These are phyloP conservation scores for Oreochromis niloticus DNA, from an alignment of 2,113 vertebrate genomes.

Conservation along the genomic window DNA sequence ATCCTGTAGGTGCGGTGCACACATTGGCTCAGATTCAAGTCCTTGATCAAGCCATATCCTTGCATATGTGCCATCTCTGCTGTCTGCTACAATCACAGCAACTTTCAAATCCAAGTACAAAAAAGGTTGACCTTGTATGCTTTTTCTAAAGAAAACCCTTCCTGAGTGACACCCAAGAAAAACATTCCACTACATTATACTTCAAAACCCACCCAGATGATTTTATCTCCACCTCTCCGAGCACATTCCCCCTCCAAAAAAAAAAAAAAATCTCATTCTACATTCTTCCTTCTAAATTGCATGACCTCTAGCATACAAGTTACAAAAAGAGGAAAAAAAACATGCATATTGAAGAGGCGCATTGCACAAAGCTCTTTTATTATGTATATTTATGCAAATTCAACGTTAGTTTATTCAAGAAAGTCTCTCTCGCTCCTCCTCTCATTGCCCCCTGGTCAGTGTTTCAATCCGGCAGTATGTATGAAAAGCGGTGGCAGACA, in stretches of 20 bases:
- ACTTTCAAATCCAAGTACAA: background rate
- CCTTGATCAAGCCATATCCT: background rate
- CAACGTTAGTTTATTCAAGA: slow-evolving; percentile 57
- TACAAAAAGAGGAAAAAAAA: background rate
- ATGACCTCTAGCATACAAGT: slow-evolving; percentile 51
- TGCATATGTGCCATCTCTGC: background rate
- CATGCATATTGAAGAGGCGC: slow-evolving; percentile 60
- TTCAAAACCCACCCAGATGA: background rate
- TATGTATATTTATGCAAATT: slow-evolving; percentile 73
- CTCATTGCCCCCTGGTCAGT: slow-evolving; percentile 51
- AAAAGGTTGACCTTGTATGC: background rate
- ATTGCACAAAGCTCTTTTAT: slow-evolving; percentile 61
- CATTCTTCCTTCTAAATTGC: slow-evolving; percentile 56
- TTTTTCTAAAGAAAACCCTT: background rate
- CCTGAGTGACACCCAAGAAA: slow-evolving; percentile 10
- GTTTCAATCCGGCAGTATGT: slow-evolving; percentile 14
- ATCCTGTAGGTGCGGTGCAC: background rate
- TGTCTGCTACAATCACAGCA: background rate
- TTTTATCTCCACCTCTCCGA: slow-evolving; percentile 1
- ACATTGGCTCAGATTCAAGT: background rate
- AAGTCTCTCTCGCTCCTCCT: slow-evolving; percentile 48
- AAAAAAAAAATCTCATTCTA: slow-evolving; percentile 2
- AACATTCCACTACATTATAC: slow-evolving; percentile 7
- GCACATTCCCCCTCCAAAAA: background rate
- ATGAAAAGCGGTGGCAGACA: background rate